Evolutionary conservation across 2,888 invertebrate species (phyloP).

Genomic region (Anthoptus insignis): DNA sequence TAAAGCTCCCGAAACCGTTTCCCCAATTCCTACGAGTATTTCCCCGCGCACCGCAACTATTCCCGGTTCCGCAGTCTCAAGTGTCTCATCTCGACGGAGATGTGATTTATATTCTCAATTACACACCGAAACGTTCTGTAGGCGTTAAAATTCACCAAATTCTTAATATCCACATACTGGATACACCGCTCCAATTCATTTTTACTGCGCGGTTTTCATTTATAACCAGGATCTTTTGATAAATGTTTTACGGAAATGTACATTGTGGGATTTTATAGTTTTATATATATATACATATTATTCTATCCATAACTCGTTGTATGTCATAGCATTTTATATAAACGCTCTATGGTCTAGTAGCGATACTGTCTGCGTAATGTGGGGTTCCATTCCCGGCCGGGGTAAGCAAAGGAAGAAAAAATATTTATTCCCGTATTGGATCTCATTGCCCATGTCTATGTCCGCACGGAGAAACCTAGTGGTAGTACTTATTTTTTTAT

Average conservation of each 20-base stretch:
- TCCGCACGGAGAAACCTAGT: too few species aligned
- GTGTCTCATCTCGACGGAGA: slow-evolving; percentile 71
- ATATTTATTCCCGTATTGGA: too few species aligned
- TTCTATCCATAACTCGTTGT: too few species aligned
- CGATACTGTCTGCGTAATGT: too few species aligned
- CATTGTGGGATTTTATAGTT: neutral
- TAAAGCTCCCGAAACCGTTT: neutral
- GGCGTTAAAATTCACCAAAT: slow-evolving; percentile 38
- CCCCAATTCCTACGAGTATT: slow-evolving; percentile 12
- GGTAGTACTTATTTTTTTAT: too few species aligned
- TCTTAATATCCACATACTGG: slow-evolving; percentile 36
- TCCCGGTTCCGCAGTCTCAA: slow-evolving; percentile 14
- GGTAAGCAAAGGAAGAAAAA: too few species aligned
- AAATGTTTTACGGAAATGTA: neutral
- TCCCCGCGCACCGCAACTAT: slow-evolving; percentile 19
- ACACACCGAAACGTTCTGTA: slow-evolving; percentile 52
- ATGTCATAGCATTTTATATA: too few species aligned
- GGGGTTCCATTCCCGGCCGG: too few species aligned
- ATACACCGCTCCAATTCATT: slow-evolving; percentile 18
- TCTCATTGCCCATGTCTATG: too few species aligned
- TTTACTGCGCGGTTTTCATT: neutral
- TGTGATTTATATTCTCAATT: slow-evolving; percentile 81
- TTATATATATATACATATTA: too few species aligned
- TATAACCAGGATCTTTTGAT: neutral
- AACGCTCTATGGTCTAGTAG: too few species aligned